Evolutionary conservation across 2,888 invertebrate species (phyloP), one percentile per base, ranked within the genome.

Genomic region (Cotesia congregata): DNA sequence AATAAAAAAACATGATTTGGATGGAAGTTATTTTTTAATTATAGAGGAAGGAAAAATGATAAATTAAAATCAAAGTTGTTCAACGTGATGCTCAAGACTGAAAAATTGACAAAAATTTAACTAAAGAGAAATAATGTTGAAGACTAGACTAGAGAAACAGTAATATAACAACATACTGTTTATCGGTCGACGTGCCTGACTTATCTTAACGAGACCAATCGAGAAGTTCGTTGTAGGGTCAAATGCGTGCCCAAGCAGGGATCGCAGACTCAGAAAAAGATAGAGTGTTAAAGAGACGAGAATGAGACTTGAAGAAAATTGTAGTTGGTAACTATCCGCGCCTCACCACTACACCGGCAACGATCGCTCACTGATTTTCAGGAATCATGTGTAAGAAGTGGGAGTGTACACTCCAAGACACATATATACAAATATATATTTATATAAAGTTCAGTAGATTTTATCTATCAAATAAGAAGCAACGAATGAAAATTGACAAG

Each of bases 171-270:
- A 38, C 5, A 65, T 7, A 30, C 12, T 30, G 6, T 30, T n/a
- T 62, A 68, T 61, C 68, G 79, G 70, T 62, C 72, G 72, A 61
- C 82, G 81, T 80, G 84, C 79, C 83, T 81, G 82, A 79, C 81
- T 83, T 83, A 80, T 78, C 83, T 84, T 84, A 86, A 86, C 85
- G 81, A 86, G 83, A 82, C 85, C 85, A 86, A 86, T 86, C 85
- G 80, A 75, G 67, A 74, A 80, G 84, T 84, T 85, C 83, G 81
- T 77, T 77, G 75, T 77, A 82, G 82, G 85, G 83, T 86, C 85
- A 85, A 85, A 83, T 79, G 79, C 76, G 78, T 74, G 74, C 78
- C 77, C 80, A 79, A 70, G 74, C 77, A 77, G 77, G 70, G 79
- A 70, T 76, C 75, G 61, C 65, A 65, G 59, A 67, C 62, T 62